These are phyloP conservation scores for Drosophila sordidula DNA, from an alignment of 2,888 invertebrate species.

Conservation along the genomic window DNA sequence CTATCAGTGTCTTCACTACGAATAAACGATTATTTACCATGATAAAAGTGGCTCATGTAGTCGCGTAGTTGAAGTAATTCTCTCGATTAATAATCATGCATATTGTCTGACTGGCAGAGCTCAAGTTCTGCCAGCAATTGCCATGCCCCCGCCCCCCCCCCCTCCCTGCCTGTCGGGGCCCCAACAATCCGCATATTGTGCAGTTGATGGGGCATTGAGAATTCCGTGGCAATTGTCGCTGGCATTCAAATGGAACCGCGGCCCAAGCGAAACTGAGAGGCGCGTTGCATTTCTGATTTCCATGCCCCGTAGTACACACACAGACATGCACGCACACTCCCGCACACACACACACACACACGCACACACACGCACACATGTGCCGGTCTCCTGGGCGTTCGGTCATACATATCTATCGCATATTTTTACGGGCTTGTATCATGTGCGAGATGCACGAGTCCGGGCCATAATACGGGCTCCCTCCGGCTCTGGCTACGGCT, in stretches of 20 bases:
- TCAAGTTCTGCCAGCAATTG: not conserved
- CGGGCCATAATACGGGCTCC: not conserved
- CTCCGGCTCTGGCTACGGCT: not conserved
- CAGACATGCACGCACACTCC: not conserved
- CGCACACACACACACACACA: not conserved
- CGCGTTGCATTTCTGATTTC: constrained; percentile 39
- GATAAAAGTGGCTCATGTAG: not conserved
- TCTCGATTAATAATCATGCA: constrained; percentile 27
- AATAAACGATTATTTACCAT: not conserved
- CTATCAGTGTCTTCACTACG: not conserved
- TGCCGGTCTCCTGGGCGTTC: constrained; percentile 8
- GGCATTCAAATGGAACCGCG: constrained; percentile 33
- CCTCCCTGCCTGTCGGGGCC: not conserved
- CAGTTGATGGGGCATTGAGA: constrained; percentile 45
- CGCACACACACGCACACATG: not conserved
- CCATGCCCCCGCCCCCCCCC: not conserved
- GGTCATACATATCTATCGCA: not conserved
- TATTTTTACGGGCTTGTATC: constrained; percentile 18
- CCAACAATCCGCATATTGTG: constrained; percentile 13
- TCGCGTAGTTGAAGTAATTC: constrained; percentile 10
- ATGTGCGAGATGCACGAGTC: constrained; percentile 9
- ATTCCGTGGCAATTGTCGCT: constrained; percentile 53
- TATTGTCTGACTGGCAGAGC: constrained; percentile 4
- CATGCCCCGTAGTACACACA: constrained; percentile 8
- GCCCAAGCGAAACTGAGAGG: constrained; percentile 19